phyloP scores from a whole-genome alignment of 2,888 invertebrate genomes.

The Lomographa bimaculata region DNA sequence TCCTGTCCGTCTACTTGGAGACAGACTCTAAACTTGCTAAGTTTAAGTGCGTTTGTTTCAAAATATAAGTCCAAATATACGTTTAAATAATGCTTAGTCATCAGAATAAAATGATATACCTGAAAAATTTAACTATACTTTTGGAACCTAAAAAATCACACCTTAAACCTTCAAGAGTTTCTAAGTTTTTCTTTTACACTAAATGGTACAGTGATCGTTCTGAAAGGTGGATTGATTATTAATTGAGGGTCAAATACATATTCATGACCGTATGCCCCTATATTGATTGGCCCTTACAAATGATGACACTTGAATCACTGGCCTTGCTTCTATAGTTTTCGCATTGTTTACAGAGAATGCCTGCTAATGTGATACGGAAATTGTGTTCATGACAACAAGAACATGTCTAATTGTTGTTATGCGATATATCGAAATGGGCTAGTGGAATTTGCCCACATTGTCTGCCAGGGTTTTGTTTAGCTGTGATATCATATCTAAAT shows the following conservation, averaged over 20 bases:
- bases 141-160: too few relatives aligned
- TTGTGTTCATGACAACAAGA: conserved; percentile 43
- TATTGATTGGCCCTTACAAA: too few relatives aligned
- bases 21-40: conserved; percentile 3
- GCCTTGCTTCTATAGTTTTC: conserved; percentile 43
- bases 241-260: too few relatives aligned
- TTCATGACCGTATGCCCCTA: too few relatives aligned
- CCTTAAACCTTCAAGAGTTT: too few relatives aligned
- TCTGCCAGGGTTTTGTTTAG: conserved; percentile 35
- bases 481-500: conserved; percentile 21
- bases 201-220: too few relatives aligned
- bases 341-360: conserved; percentile 45
- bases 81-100: too few relatives aligned
- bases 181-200: too few relatives aligned
- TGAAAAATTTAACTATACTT: too few relatives aligned
- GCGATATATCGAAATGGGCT: conserved; percentile 47
- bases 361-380: conserved; percentile 51
- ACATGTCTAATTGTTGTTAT: conserved; percentile 39
- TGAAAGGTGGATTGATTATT: too few relatives aligned
- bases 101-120: too few relatives aligned
- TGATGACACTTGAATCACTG: too few relatives aligned
- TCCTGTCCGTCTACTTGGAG: conserved; percentile 1
- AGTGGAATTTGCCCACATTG: conserved; percentile 51
- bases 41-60: neutral
- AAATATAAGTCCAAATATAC: neutral